Conservation (phyloP, 92 coral and sea anemone genomes). For the Porites lobata region DNA sequence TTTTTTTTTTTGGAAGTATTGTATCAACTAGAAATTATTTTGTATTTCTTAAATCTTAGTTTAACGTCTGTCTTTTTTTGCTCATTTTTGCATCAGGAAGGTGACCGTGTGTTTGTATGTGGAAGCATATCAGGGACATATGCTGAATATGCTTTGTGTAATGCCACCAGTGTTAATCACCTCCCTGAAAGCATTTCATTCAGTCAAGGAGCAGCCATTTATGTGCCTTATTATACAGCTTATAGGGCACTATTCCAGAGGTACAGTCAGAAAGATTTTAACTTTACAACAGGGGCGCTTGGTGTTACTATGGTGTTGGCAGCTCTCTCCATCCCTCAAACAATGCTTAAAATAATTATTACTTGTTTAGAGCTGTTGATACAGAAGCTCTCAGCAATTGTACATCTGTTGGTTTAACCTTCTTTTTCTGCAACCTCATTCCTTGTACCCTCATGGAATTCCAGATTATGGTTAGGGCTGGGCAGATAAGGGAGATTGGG, state of each 20-base stretch:
- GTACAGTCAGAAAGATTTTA: slow-evolving; percentile 32
- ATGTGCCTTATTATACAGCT: slow-evolving; percentile 88
- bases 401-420: no score
- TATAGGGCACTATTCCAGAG: slow-evolving; percentile 92
- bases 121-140: slow-evolving; percentile 79
- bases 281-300: neutral
- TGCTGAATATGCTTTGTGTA: slow-evolving; percentile 87
- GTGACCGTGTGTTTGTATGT: slow-evolving; percentile 89
- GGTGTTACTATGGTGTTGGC: neutral
- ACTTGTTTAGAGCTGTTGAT: no score
- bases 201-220: slow-evolving; percentile 88
- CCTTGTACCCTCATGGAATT: no score
- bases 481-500: no score
- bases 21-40: no score
- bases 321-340: neutral
- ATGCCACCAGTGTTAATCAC: slow-evolving; percentile 49
- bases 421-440: no score
- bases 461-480: no score
- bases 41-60: neutral
- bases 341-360: no score
- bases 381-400: no score
- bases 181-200: slow-evolving; percentile 80
- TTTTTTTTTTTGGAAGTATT: no score
- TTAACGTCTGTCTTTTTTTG: neutral
- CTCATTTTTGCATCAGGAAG: slow-evolving; percentile 63